phyloP scores from a whole-genome alignment of 2,797 vertebrate species.

The Loriculus beryllinus region DNA sequence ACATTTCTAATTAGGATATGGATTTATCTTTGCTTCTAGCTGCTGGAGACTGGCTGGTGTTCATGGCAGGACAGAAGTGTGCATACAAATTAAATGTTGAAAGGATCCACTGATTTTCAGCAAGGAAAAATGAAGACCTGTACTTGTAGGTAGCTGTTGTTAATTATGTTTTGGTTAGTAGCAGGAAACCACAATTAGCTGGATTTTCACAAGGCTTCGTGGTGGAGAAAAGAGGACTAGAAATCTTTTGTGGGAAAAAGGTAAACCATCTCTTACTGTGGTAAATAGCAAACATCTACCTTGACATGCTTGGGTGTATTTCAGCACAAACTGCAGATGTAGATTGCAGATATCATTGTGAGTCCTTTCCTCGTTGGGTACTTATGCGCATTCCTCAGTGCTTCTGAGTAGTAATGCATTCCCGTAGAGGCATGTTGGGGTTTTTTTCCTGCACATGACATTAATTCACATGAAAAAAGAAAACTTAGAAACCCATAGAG shows the following conservation, averaged over 20 bases:
- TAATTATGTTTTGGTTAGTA: neutral
- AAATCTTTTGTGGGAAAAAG: neutral
- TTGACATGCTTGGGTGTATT: neutral
- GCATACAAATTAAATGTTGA: neutral
- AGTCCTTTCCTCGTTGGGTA: neutral
- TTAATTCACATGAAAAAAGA: neutral
- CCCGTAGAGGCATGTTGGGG: neutral
- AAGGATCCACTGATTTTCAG: neutral
- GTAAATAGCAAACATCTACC: neutral
- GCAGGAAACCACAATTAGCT: neutral
- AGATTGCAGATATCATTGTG: neutral
- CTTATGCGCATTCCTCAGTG: neutral
- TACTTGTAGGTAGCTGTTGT: neutral
- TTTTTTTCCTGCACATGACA: neutral
- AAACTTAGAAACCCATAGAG: neutral
- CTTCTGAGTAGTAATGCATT: neutral
- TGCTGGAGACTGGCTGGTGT: neutral
- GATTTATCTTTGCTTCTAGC: neutral
- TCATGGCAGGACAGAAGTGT: neutral
- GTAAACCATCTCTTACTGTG: neutral
- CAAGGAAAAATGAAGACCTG: neutral
- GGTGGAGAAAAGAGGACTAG: neutral
- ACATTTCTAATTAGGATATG: conserved; percentile 18
- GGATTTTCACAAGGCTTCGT: neutral
- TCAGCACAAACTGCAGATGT: neutral